phyloP scores from a whole-genome alignment of 2,888 invertebrate species.

The Limnephilus lunatus region DNA sequence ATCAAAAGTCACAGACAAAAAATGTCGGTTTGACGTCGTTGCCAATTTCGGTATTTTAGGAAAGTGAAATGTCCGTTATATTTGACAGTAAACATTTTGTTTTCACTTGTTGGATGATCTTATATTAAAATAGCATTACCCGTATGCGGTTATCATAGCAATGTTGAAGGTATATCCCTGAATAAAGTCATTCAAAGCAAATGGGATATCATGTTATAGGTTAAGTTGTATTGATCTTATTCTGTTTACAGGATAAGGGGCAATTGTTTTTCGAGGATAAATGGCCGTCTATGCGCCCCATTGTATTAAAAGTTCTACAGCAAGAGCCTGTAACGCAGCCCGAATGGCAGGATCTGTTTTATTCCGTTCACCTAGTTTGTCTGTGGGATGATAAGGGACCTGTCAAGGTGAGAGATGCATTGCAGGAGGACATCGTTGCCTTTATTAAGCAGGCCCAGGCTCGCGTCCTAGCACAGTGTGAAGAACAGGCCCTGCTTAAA shows the following conservation, averaged over 20 bases:
- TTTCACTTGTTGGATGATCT: slow-evolving; percentile 27
- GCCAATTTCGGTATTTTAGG: slow-evolving; percentile 11
- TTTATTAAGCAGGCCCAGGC: slow-evolving; percentile 96
- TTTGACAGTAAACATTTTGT: slow-evolving; percentile 44
- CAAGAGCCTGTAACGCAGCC: slow-evolving; percentile 95
- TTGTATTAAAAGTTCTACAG: slow-evolving; percentile 93
- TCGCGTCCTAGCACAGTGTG: slow-evolving; percentile 92
- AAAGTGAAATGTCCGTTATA: slow-evolving; percentile 57
- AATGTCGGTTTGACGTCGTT: slow-evolving; percentile 31
- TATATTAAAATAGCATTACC: slow-evolving; percentile 31
- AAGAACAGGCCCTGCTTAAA: slow-evolving; percentile 96
- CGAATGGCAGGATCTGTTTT: slow-evolving; percentile 99
- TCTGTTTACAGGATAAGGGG: slow-evolving; percentile 82
- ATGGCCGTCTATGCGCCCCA: slow-evolving; percentile 97
- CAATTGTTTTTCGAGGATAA: slow-evolving; percentile 95
- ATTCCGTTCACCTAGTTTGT: slow-evolving; percentile 96
- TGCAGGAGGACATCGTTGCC: slow-evolving; percentile 94
- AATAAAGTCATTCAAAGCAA: neutral
- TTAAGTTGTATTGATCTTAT: slow-evolving; percentile 61
- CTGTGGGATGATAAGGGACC: slow-evolving; percentile 98
- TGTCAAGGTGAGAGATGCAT: slow-evolving; percentile 89
- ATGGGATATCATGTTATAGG: slow-evolving; percentile 48
- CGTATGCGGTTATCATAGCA: slow-evolving; percentile 53
- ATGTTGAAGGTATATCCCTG: slow-evolving; percentile 56
- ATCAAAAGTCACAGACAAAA: slow-evolving; percentile 36